phyloP scores from a whole-genome alignment of 2,888 invertebrate genomes.

The Dascillus cervinus region DNA sequence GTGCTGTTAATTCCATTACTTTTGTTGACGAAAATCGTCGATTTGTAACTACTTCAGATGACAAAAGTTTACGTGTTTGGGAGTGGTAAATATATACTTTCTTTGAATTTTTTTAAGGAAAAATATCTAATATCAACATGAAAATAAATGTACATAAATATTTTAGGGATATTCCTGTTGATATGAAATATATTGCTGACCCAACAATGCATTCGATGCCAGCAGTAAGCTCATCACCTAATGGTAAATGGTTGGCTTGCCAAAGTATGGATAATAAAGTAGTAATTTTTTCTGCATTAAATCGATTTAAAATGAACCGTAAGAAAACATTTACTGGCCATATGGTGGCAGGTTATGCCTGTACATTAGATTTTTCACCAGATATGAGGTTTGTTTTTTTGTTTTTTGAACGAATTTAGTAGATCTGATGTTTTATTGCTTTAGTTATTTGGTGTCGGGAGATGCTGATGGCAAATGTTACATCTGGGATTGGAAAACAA shows the following conservation, averaged over 20 bases:
- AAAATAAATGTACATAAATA: not conserved
- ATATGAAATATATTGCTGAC: conserved; percentile 99
- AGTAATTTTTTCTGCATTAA: conserved; percentile 93
- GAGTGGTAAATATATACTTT: conserved; percentile 80
- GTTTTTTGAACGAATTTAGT: conserved; percentile 3
- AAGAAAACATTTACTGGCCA: conserved; percentile 98
- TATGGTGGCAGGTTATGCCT: conserved; percentile 99
- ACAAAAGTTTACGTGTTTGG: conserved; percentile 98
- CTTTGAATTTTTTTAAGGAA: too few relatives aligned
- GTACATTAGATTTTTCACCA: conserved; percentile 93
- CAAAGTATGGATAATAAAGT: conserved; percentile 99
- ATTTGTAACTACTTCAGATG: conserved; percentile 98
- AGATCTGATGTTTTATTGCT: conserved; percentile 33
- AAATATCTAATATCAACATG: too few relatives aligned
- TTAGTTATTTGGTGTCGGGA: conserved; percentile 90
- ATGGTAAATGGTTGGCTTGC: conserved; percentile 98
- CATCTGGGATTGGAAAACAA: conserved; percentile 99
- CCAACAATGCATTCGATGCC: conserved; percentile 99
- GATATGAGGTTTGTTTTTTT: conserved; percentile 76
- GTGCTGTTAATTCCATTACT: conserved; percentile 97
- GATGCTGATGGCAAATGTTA: conserved; percentile 99
- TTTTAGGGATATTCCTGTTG: conserved; percentile 81
- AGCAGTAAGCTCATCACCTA: conserved; percentile 88
- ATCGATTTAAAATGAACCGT: conserved; percentile 94
- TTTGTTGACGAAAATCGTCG: conserved; percentile 98